Evolutionary conservation across 1,140 invertebrate species (phyloP).

Genomic region (Temnothorax longispinosus): DNA sequence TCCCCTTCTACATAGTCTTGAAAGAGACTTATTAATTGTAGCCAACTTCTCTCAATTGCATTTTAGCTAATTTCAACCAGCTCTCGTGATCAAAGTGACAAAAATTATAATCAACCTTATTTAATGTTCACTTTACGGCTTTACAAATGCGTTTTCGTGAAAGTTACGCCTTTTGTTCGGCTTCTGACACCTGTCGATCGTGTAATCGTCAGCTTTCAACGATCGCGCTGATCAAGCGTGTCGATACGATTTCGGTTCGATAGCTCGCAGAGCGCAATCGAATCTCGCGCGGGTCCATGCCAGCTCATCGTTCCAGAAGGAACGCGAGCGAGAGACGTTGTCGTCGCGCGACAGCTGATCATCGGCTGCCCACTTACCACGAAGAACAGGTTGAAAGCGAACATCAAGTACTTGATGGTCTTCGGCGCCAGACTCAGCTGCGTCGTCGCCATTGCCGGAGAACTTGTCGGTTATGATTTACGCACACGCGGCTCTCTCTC

Average conservation of each 20-base stretch:
- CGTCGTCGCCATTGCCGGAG: constrained; percentile 1
- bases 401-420: constrained; percentile 88
- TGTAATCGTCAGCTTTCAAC: background rate
- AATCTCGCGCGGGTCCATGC: background rate
- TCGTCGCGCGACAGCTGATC: background rate
- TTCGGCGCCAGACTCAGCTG: constrained; percentile 32
- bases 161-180: background rate
- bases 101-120: background rate
- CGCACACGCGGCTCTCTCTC: background rate
- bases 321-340: background rate
- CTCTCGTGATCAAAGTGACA: background rate
- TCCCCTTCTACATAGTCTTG: background rate
- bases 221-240: background rate
- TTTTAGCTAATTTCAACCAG: background rate
- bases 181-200: background rate
- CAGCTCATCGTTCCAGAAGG: constrained; percentile 28
- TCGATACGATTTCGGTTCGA: constrained; percentile 30
- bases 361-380: constrained; percentile 86
- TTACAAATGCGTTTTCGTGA: background rate
- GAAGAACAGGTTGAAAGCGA: constrained; percentile 89
- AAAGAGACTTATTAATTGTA: background rate
- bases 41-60: background rate
- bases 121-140: background rate
- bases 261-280: constrained; percentile 12
- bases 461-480: background rate